Base-by-base conservation (phyloP, 92 coral and sea anemone species). In the Metridium senile region DNA sequence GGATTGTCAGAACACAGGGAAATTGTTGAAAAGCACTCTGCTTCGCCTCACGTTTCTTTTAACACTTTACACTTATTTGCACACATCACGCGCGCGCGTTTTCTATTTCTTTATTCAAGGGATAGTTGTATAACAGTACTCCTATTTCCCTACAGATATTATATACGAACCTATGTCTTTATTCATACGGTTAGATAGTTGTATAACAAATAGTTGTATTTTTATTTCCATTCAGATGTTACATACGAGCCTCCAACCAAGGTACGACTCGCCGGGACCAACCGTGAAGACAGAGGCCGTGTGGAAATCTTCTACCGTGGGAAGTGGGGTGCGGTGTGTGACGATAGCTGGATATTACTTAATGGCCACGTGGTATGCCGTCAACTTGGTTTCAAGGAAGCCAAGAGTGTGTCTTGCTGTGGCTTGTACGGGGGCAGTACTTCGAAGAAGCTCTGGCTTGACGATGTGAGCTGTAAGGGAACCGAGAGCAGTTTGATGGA, bases 311-410 rank as follows among this genome's bases (percentile, higher is more conserved):
- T 58, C 58, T 56, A 66, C 78, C 45, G 74, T 6, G 83, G 87
- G 58, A 45, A 43, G 53, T 83, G 87, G 87, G 87, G 87, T 10
- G 82, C 83, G 30, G 73, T 83, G 2, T 83, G 87, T 76, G 87
- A 76, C 39, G 79, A 83, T 26, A 17, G 26, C 62, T 83, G 83
- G 83, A 29, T 21, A 0, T 52, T 82, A 28, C 75, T 18, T 0
- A 58, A 76, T 22, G 87, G 82, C 13, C 34, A 69, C 81, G 87
- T 82, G 82, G 82, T 69, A 0, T 82, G 87, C 28, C 87, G 87
- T 43, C 52, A 54, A 66, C 77, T 75, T 2, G 82, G 87, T 34
- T 82, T 33, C 30, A 17, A 33, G 1, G 34, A 33, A 26, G 87
- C 77, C 4, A 30, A 35, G 28, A 11, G 28, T 0, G 71, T 71